Percentiles rank a stretch among this genome's conserved stretches.
Evolutionary conservation across 2,797 vertebrate genomes (phyloP).

Genomic region (Smutsia gigantea): DNA sequence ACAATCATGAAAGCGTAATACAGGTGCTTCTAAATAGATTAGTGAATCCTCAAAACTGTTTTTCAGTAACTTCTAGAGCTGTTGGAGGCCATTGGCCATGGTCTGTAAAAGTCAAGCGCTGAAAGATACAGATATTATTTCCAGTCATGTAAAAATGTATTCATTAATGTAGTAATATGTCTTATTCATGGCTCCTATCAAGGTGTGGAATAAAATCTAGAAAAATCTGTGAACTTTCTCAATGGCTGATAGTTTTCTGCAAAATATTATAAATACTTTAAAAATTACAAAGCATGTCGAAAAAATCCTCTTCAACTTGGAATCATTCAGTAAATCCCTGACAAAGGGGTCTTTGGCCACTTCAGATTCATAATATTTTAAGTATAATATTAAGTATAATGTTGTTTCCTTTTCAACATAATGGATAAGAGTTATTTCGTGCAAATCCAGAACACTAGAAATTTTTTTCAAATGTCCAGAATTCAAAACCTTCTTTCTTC

Average conservation of each 20-base stretch:
- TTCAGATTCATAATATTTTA: neutral
- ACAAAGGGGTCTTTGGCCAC: neutral
- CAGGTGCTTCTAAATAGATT: neutral
- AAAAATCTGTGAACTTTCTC: neutral
- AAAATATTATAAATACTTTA: neutral
- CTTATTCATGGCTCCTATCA: neutral
- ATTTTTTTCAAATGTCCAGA: neutral
- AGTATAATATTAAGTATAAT: neutral
- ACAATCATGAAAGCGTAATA: conserved; percentile 11
- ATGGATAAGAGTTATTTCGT: neutral
- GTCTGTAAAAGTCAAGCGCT: neutral
- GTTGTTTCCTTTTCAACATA: neutral
- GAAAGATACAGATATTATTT: conserved; percentile 36
- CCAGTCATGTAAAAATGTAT: neutral
- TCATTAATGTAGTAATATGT: neutral
- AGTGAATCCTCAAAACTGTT: neutral
- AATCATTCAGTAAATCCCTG: conserved; percentile 6
- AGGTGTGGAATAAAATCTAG: conserved; percentile 25
- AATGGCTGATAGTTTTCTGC: neutral
- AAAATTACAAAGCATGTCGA: neutral
- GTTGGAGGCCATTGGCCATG: neutral
- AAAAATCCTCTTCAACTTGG: neutral
- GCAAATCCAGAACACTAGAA: neutral
- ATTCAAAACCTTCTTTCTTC: conserved; percentile 21
- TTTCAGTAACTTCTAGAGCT: neutral